Evolutionary conservation across 2,888 invertebrate genomes (phyloP).

Genomic region (Eubasilissa splendida): DNA sequence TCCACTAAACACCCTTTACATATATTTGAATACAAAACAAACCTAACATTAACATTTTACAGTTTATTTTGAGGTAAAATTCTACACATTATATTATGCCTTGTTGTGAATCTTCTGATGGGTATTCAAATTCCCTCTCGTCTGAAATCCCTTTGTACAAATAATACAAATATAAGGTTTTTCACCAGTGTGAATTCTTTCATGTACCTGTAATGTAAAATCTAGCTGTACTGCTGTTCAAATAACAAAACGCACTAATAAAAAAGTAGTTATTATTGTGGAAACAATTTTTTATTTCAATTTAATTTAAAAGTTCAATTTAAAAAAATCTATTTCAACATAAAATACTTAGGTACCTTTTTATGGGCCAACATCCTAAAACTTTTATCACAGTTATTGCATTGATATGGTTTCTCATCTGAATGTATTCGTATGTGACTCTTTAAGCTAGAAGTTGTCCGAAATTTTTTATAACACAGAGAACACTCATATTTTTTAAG

Average conservation of each 20-base stretch:
- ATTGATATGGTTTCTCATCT: conserved; percentile 45
- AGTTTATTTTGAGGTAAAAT: too few relatives aligned
- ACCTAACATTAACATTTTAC: too few relatives aligned
- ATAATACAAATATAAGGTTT: conserved; percentile 43
- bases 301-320: too few relatives aligned
- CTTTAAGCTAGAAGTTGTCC: conserved; percentile 7
- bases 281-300: too few relatives aligned
- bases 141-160: conserved; percentile 40
- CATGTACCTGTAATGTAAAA: conserved; percentile 40
- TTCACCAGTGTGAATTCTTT: conserved; percentile 44
- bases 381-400: conserved; percentile 40
- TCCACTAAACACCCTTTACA: too few relatives aligned
- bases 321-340: too few relatives aligned
- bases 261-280: too few relatives aligned
- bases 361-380: conserved; percentile 40
- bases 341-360: conserved; percentile 17
- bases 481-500: conserved; percentile 38
- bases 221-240: too few relatives aligned
- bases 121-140: conserved; percentile 34
- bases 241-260: too few relatives aligned
- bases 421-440: conserved; percentile 34
- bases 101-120: too few relatives aligned
- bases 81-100: too few relatives aligned
- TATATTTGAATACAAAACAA: too few relatives aligned
- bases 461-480: conserved; percentile 30